Base-by-base conservation (phyloP, 2,113 vertebrate genomes). In the Rhodinocichla rosea region DNA sequence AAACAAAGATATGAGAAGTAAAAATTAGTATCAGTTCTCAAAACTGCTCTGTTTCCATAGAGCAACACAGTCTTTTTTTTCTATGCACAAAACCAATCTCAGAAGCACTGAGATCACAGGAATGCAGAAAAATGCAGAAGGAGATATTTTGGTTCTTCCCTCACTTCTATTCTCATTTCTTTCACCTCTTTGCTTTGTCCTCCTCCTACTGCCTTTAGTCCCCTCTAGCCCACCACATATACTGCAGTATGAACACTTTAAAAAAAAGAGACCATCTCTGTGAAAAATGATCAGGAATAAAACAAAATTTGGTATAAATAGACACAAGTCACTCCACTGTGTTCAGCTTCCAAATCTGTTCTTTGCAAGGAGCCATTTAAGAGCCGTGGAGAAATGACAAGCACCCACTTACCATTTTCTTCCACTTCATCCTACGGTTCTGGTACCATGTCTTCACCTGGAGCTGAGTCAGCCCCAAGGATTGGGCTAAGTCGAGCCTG, bases 361-460 rank as follows among this genome's bases (percentile, higher is more conserved):
- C 45, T 73, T 45, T 42, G 30, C 50, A 57, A 62, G 49, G 49
- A 50, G 49, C 26, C 49, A 50, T 84, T 52, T 74, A 62, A 77
- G 42, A 59, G 22, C 6, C 35, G 9, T 1, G 13, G 55, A 56
- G 32, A 39, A 69, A 39, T 7, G 26, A 12, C 30, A 78, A 56
- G 1, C 1, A 69, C 30, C 14, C 73, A 74, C 98, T 98, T 96
- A 99, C 99, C 99, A 99, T 99, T 98, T 99, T 99, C 97, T 99
- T 99, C 99, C 99, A 99, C 96, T 99, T 99, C 99, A 99, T 99
- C 62, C 99, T 98, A 39, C 99, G 99, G 97, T 99, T 99, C 97
- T 99, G 99, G 98, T 99, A 99, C 99, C 99, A 99, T 0, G 99
- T 99, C 98, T 99, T 99, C 96, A 99, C 99, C 97, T 99, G 99